These are phyloP conservation scores for Polymixis lichenea DNA, from an alignment of 2,888 invertebrate genomes.

Conservation along the genomic window DNA sequence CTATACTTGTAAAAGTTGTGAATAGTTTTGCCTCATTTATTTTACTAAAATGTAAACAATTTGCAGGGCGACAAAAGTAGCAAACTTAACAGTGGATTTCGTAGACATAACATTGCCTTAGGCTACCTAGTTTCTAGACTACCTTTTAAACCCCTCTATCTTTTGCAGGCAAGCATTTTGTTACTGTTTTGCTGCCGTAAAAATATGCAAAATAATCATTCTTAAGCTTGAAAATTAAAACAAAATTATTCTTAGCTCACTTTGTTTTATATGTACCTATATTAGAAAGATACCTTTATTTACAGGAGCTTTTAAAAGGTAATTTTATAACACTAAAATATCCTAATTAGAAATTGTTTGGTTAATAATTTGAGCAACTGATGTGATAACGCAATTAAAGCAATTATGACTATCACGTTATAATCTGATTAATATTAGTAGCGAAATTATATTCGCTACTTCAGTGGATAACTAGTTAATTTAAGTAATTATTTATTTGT, in stretches of 20 bases:
- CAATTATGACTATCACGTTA: conserved; percentile 53
- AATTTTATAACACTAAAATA: conserved; percentile 6
- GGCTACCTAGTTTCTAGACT: background rate
- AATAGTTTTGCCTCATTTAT: background rate
- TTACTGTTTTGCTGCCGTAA: conserved; percentile 4
- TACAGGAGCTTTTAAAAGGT: background rate
- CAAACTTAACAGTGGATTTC: background rate
- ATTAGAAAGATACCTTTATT: background rate
- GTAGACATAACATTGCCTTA: background rate
- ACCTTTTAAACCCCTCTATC: background rate
- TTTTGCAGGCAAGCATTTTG: conserved; percentile 10
- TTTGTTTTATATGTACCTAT: background rate
- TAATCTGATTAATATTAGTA: conserved; percentile 53
- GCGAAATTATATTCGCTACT: conserved; percentile 37
- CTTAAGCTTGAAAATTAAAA: conserved; percentile 6
- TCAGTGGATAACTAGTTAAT: conserved; percentile 32
- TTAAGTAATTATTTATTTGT: conserved; percentile 29
- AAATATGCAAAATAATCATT: conserved; percentile 31
- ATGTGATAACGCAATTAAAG: conserved; percentile 49
- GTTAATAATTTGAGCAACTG: conserved; percentile 31
- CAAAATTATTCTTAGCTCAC: background rate
- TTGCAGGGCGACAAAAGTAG: background rate
- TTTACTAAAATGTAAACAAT: background rate
- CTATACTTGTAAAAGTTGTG: background rate
- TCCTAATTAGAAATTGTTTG: conserved; percentile 33